phyloP scores from a whole-genome alignment of 1,140 invertebrate genomes.

The Phortica variegata region DNA sequence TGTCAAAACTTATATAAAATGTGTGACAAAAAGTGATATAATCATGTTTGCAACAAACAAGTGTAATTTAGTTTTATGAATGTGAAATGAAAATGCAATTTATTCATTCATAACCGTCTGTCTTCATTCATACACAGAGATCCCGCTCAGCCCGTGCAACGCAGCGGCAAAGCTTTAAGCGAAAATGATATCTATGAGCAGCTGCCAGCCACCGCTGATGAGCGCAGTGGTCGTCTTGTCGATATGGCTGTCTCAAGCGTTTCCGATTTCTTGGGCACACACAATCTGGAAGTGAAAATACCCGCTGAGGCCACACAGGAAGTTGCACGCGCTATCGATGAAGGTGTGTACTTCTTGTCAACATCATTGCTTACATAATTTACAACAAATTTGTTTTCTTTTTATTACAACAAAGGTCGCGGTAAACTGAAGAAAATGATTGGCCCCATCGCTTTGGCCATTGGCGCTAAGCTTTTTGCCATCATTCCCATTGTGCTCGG shows the following conservation, averaged over 20 bases:
- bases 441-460: constrained; percentile 64
- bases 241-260: constrained; percentile 61
- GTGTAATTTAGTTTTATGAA: neutral
- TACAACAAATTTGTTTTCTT: neutral
- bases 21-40: neutral
- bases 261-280: constrained; percentile 61
- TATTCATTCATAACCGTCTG: constrained; percentile 7
- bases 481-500: constrained; percentile 69
- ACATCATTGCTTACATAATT: neutral
- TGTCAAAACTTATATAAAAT: constrained; percentile 6
- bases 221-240: constrained; percentile 59
- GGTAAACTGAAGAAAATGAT: constrained; percentile 73
- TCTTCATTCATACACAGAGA: no score
- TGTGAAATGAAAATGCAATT: constrained; percentile 7
- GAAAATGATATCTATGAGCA: constrained; percentile 61
- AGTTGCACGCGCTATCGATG: constrained; percentile 62
- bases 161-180: constrained; percentile 58
- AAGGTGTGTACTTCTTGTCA: constrained; percentile 58
- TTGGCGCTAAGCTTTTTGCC: constrained; percentile 70
- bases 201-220: constrained; percentile 59
- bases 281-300: constrained; percentile 64
- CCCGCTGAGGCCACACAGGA: constrained; percentile 60
- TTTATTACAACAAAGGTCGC: constrained; percentile 60
- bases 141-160: constrained; percentile 47
- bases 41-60: neutral